A percentile compares a stretch with the other conserved stretches of the same genome.
Evolutionary conservation across 2,113 vertebrate genomes (phyloP).

Genomic region (Balaeniceps rex): DNA sequence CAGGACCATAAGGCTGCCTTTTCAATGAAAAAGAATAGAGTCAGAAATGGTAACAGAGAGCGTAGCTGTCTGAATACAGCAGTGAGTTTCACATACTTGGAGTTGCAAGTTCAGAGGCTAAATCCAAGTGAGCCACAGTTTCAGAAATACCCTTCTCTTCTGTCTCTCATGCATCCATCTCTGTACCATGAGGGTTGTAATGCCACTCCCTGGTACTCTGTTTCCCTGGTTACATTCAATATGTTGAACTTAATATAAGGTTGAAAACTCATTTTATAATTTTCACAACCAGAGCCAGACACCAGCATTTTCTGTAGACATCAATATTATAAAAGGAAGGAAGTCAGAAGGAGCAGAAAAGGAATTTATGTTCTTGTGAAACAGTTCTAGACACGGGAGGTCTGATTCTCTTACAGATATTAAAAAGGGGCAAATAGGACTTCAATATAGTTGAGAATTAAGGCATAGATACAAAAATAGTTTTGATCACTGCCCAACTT

Average conservation of each 20-base stretch:
- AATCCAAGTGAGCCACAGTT: neutral
- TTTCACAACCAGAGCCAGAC: neutral
- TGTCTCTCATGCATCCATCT: neutral
- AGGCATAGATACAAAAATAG: neutral
- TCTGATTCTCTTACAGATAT: neutral
- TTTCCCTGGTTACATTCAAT: accelerated
- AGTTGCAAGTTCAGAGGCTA: neutral
- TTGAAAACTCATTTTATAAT: neutral
- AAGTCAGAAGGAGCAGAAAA: neutral
- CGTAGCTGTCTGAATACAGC: neutral
- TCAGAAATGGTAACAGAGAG: neutral
- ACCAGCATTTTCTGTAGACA: neutral
- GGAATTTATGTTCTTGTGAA: neutral
- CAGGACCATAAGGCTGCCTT: neutral
- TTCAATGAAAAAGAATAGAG: neutral
- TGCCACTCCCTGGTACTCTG: neutral
- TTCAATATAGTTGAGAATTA: neutral
- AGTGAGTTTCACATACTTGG: neutral
- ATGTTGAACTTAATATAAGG: neutral
- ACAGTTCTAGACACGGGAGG: neutral
- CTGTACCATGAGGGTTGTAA: neutral
- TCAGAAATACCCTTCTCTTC: neutral
- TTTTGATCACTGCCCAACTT: neutral
- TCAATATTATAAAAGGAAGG: neutral
- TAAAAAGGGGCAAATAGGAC: neutral